Conservation (phyloP, 2,113 vertebrate species). For the Pyrgilauda ruficollis region DNA sequence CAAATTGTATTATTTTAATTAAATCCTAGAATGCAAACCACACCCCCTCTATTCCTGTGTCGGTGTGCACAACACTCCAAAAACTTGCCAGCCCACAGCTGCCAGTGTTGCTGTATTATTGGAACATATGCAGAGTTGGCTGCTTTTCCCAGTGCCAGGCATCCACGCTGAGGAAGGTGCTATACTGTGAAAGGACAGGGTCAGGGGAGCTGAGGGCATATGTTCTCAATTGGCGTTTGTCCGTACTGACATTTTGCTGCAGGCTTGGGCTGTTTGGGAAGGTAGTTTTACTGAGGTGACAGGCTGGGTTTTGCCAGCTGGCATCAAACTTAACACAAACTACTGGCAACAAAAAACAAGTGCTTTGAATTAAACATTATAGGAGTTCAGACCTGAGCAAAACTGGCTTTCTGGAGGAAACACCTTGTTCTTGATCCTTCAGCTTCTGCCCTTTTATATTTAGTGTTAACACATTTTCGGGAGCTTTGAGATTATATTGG, state of each 20-base stretch:
- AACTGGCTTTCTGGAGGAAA: neutral
- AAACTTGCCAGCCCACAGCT: conserved; percentile 10
- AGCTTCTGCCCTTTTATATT: neutral
- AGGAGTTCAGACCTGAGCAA: neutral
- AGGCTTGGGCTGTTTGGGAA: neutral
- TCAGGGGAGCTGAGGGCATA: neutral
- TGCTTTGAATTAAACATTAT: neutral
- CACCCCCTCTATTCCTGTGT: neutral
- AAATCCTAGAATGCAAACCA: neutral
- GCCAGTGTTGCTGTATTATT: neutral
- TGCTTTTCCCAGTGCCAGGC: neutral
- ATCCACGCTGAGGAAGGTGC: neutral
- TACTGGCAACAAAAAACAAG: neutral
- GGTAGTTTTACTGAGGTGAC: neutral
- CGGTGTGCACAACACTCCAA: neutral
- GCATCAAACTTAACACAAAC: neutral
- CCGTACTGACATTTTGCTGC: neutral
- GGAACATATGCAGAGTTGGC: conserved; percentile 3
- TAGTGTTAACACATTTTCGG: neutral
- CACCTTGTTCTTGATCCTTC: neutral
- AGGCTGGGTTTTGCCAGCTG: conserved; percentile 3
- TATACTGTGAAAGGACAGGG: neutral
- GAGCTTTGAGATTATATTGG: neutral
- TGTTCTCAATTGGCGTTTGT: neutral
- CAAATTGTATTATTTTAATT: neutral